Evolutionary conservation across 2,888 invertebrate species (phyloP).

Genomic region (Deilephila elpenor): DNA sequence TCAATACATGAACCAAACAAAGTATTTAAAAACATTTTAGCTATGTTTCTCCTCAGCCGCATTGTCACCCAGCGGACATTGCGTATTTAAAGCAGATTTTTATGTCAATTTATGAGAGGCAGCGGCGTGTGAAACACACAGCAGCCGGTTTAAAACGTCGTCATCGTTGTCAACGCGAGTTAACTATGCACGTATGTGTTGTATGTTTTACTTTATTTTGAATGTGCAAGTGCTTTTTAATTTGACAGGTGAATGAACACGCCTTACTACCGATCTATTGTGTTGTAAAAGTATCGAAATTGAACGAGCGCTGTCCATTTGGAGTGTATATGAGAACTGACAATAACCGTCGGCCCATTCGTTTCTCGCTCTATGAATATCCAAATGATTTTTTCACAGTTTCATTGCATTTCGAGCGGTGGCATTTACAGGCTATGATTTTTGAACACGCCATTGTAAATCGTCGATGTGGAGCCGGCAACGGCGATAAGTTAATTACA

Average conservation of each 20-base stretch:
- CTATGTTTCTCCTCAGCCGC: neutral
- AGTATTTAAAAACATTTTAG: neutral
- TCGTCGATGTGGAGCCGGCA: conserved; percentile 42
- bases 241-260: conserved; percentile 82
- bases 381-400: conserved; percentile 75
- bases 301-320: conserved; percentile 80
- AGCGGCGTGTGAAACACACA: conserved; percentile 1
- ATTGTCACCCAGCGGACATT: neutral
- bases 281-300: conserved; percentile 83
- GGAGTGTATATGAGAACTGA: conserved; percentile 69
- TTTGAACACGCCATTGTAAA: conserved; percentile 45
- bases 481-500: conserved; percentile 63
- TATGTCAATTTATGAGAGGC: neutral
- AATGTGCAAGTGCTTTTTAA: conserved; percentile 81
- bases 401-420: conserved; percentile 65
- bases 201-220: conserved; percentile 63
- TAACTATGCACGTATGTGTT: conserved; percentile 21
- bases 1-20: too few relatives aligned
- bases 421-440: conserved; percentile 58
- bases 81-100: neutral
- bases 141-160: neutral
- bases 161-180: neutral
- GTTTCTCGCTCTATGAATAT: conserved; percentile 73
- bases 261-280: conserved; percentile 79
- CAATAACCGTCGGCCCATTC: conserved; percentile 73